These are phyloP conservation scores for Chunga burmeisteri DNA, from an alignment of 2,113 vertebrate species.

Conservation along the genomic window DNA sequence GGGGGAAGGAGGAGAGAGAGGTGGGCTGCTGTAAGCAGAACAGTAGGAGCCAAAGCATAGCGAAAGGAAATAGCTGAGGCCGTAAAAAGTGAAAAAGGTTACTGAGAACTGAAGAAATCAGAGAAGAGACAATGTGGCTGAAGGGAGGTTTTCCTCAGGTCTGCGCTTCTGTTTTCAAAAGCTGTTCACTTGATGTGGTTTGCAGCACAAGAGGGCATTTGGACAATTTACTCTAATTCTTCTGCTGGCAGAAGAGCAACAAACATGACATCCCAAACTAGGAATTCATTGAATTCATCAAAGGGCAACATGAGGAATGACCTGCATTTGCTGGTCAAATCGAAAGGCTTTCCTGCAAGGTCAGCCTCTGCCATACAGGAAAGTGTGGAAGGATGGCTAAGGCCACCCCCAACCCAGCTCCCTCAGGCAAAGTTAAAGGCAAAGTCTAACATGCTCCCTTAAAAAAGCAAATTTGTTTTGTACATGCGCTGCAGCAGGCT, in stretches of 20 bases:
- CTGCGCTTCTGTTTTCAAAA: background rate
- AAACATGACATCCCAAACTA: background rate
- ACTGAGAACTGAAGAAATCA: background rate
- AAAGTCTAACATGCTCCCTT: background rate
- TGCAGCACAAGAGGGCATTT: background rate
- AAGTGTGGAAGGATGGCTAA: background rate
- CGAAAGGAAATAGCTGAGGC: conserved; percentile 25
- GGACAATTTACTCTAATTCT: background rate
- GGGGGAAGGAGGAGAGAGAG: conserved; percentile 24
- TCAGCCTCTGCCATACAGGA: background rate
- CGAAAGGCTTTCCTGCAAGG: background rate
- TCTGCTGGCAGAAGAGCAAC: background rate
- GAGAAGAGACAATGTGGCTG: background rate
- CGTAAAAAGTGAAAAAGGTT: conserved; percentile 20
- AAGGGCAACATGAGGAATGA: background rate
- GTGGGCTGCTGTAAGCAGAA: conserved; percentile 39
- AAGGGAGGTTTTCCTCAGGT: background rate
- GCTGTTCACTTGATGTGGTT: background rate
- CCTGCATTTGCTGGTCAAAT: background rate
- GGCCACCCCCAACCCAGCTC: accelerated
- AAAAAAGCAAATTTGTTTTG: background rate
- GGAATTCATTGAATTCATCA: background rate
- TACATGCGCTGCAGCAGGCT: background rate
- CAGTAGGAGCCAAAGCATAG: accelerated
- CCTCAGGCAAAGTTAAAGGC: background rate